Evolutionary conservation across 2,888 invertebrate genomes (phyloP).

Genomic region (Endomychus coccineus): DNA sequence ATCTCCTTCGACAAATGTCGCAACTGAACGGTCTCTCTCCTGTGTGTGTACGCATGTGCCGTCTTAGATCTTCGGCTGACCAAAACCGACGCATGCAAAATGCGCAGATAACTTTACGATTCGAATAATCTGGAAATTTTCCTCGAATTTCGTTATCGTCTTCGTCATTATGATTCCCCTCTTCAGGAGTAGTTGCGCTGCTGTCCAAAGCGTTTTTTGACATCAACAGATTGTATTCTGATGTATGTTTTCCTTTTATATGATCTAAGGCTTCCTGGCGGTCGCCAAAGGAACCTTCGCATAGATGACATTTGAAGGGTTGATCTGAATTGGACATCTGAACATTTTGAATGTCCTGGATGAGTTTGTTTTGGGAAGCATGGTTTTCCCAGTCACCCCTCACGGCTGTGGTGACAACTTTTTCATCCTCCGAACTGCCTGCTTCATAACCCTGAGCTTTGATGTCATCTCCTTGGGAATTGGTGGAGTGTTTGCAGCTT

Average conservation of each 20-base stretch:
- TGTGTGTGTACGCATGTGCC: conserved; percentile 91
- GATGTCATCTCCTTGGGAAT: conserved; percentile 41
- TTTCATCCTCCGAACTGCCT: conserved; percentile 43
- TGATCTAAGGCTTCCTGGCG: conserved; percentile 76
- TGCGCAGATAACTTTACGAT: conserved; percentile 83
- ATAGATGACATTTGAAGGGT: conserved; percentile 88
- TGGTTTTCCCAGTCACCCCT: conserved; percentile 33
- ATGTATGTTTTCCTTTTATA: conserved; percentile 64
- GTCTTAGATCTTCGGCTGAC: conserved; percentile 87
- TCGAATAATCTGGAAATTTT: conserved; percentile 79
- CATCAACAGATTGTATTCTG: conserved; percentile 75
- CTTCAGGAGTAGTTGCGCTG: conserved; percentile 47
- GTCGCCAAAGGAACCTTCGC: conserved; percentile 78
- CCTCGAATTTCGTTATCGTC: conserved; percentile 67
- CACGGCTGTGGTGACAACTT: conserved; percentile 37
- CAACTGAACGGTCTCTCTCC: conserved; percentile 90
- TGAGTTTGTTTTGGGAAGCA: conserved; percentile 30
- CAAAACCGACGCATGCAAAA: conserved; percentile 91
- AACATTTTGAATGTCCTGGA: conserved; percentile 25
- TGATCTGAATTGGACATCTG: conserved; percentile 52
- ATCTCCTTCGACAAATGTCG: conserved; percentile 78
- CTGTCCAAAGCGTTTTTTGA: conserved; percentile 70
- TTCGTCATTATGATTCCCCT: conserved; percentile 49
- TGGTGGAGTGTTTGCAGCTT: conserved; percentile 58
- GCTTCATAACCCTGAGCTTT: conserved; percentile 43